Percentiles rank a stretch among this genome's conserved stretches.
Conservation (phyloP, 2,797 vertebrate genomes). For the Holocentrus rufus region DNA sequence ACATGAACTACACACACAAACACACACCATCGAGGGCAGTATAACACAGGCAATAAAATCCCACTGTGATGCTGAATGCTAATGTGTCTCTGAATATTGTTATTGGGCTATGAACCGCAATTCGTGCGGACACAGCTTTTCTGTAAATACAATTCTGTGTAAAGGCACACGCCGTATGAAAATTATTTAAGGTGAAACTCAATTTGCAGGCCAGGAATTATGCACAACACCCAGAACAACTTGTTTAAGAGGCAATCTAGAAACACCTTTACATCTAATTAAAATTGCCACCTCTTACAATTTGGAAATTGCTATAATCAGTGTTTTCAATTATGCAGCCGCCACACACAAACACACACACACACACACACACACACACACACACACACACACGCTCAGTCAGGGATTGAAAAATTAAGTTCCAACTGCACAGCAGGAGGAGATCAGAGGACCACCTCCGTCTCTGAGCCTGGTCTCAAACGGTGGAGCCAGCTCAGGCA, state of each 20-base stretch:
- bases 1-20: slow-evolving; percentile 20
- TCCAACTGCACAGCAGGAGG: slow-evolving; percentile 32
- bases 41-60: slow-evolving; percentile 8
- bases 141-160: too few species aligned
- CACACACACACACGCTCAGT: not conserved
- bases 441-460: slow-evolving; percentile 33
- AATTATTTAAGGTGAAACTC: slow-evolving; percentile 31
- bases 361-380: not conserved
- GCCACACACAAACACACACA: not conserved
- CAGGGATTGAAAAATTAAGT: slow-evolving; percentile 20
- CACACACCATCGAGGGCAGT: not conserved
- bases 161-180: slow-evolving; percentile 3
- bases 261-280: slow-evolving; percentile 31
- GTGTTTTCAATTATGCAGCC: slow-evolving; percentile 23
- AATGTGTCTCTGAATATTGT: slow-evolving; percentile 20
- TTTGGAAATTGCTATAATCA: slow-evolving; percentile 31
- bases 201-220: slow-evolving; percentile 14
- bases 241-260: slow-evolving; percentile 35
- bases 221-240: slow-evolving; percentile 15
- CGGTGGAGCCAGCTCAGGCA: slow-evolving; percentile 32
- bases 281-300: slow-evolving; percentile 8
- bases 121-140: too few species aligned
- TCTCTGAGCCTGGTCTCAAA: slow-evolving; percentile 38
- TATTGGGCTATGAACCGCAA: slow-evolving; percentile 8
- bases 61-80: not conserved